These are phyloP conservation scores for Drosophila kuntzei DNA, from an alignment of 2,888 invertebrate genomes.

Conservation along the genomic window DNA sequence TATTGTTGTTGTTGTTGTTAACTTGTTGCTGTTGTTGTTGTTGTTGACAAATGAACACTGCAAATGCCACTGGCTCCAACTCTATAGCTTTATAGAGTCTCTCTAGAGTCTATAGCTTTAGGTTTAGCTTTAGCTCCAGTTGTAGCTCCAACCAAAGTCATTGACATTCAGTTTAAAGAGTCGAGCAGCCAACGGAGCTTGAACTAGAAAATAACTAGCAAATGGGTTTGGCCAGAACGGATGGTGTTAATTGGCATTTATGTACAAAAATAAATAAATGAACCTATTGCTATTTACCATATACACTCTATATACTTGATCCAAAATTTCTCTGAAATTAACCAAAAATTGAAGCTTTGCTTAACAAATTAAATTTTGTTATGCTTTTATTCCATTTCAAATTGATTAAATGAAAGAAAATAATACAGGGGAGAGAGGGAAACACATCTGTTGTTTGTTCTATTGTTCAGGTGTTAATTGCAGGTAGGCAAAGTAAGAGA, in stretches of 20 bases:
- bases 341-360: conserved; percentile 29
- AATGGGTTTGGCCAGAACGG: conserved; percentile 60
- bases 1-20: conserved; percentile 25
- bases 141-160: conserved; percentile 48
- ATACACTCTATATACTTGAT: conserved; percentile 1
- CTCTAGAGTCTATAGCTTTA: conserved; percentile 10
- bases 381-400: conserved; percentile 60
- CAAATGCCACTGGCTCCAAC: conserved; percentile 63
- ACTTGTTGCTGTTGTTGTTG: conserved; percentile 35
- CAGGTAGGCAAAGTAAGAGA: conserved; percentile 1
- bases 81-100: no score
- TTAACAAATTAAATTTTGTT: conserved; percentile 31
- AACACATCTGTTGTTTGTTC: neutral
- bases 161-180: conserved; percentile 68
- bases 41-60: conserved; percentile 70
- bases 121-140: conserved; percentile 8
- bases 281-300: conserved; percentile 10
- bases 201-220: conserved; percentile 67
- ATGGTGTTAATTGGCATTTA: conserved; percentile 68
- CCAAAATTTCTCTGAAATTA: conserved; percentile 14
- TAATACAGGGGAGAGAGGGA: neutral
- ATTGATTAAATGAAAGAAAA: conserved; percentile 51
- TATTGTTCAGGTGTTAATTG: conserved; percentile 46
- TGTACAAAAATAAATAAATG: conserved; percentile 24
- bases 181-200: conserved; percentile 48